Evolutionary conservation across 1,140 invertebrate species (phyloP).

Genomic region (Temnothorax longispinosus): DNA sequence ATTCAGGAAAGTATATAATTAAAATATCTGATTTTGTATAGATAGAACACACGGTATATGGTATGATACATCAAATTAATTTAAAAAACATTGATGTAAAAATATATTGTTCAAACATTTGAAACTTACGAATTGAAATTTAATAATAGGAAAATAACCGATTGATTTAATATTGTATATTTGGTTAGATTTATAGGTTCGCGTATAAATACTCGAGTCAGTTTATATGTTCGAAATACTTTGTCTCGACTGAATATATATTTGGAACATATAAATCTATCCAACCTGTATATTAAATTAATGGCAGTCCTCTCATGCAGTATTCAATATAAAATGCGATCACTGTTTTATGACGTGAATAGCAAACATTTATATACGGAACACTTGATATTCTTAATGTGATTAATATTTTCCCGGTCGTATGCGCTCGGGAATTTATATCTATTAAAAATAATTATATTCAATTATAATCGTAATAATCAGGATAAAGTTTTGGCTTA

Average conservation of each 20-base stretch:
- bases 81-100: background rate
- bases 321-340: constrained; percentile 19
- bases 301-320: constrained; percentile 1
- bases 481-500: background rate
- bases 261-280: constrained; percentile 40
- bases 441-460: constrained; percentile 29
- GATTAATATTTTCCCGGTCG: constrained; percentile 30
- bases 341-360: background rate
- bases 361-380: constrained; percentile 26
- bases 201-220: background rate
- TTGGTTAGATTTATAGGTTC: constrained; percentile 1
- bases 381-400: constrained; percentile 11
- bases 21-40: background rate
- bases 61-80: background rate
- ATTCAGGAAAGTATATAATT: background rate
- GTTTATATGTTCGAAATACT: constrained; percentile 40
- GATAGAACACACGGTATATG: background rate
- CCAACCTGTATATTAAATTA: constrained; percentile 33
- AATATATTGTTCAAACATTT: background rate
- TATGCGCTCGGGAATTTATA: constrained; percentile 6
- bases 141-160: background rate
- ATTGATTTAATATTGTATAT: constrained; percentile 25
- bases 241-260: constrained; percentile 4
- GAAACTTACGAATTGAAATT: background rate
- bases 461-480: constrained; percentile 4